Conservation (phyloP, 1,140 invertebrate species). For the Bombus breviceps region DNA sequence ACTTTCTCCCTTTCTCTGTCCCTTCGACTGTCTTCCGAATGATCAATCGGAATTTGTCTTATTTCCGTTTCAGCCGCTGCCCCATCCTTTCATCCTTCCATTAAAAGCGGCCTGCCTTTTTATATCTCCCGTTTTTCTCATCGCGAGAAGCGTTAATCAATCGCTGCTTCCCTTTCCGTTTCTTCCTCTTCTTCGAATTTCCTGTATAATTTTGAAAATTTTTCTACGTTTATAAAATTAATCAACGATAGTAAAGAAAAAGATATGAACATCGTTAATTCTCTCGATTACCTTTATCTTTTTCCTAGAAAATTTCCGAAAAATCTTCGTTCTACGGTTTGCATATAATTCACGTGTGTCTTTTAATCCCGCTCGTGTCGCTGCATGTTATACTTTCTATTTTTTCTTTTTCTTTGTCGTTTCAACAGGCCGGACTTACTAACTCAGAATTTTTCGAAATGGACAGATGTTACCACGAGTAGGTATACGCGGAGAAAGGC, state of each 20-base stretch:
- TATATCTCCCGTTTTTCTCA: not conserved
- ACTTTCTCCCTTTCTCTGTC: not conserved
- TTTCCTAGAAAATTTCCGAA: not conserved
- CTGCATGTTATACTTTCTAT: not conserved
- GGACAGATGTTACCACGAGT: not conserved
- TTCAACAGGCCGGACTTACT: not conserved
- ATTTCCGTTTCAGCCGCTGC: slow-evolving; percentile 42
- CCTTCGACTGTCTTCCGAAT: not conserved
- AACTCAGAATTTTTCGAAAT: no score
- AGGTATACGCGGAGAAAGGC: not conserved
- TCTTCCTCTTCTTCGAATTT: not conserved
- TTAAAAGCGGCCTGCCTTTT: not conserved
- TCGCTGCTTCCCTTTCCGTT: slow-evolving; percentile 5
- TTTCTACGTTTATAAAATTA: no score
- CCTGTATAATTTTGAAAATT: not conserved
- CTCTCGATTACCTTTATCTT: not conserved
- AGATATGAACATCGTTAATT: not conserved
- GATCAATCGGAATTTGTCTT: slow-evolving; percentile 46
- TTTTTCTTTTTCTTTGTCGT: not conserved
- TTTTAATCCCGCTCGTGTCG: no score
- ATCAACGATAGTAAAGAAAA: no score
- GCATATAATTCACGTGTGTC: not conserved
- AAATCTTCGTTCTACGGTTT: not conserved
- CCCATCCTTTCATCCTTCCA: slow-evolving; percentile 25
- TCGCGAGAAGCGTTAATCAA: slow-evolving; percentile 52